Evolutionary conservation across 2,113 vertebrate genomes (phyloP).

Genomic region (Nannospalax galili): DNA sequence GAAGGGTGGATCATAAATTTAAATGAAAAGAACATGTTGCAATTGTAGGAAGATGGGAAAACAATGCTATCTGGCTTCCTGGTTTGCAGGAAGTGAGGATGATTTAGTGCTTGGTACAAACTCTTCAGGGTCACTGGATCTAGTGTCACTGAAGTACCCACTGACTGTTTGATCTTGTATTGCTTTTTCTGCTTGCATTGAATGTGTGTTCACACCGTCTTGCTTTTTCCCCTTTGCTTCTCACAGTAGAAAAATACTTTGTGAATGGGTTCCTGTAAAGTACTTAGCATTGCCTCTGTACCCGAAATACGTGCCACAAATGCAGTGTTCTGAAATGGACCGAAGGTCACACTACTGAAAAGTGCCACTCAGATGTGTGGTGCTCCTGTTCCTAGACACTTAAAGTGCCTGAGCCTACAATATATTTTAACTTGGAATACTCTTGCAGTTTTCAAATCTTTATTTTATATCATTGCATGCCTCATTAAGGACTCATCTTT

Average conservation of each 20-base stretch:
- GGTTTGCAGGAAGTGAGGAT: neutral
- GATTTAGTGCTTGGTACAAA: neutral
- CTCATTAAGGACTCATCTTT: neutral
- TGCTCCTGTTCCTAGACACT: neutral
- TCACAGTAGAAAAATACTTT: slow-evolving; percentile 8
- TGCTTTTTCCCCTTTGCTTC: neutral
- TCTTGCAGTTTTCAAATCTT: slow-evolving; percentile 28
- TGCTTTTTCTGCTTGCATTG: neutral
- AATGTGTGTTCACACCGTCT: neutral
- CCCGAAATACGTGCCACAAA: neutral
- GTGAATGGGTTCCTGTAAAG: neutral
- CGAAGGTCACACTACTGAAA: neutral
- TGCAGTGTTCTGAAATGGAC: neutral
- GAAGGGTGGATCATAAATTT: slow-evolving; percentile 58
- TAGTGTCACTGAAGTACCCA: neutral
- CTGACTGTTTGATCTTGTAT: neutral
- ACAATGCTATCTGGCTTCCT: slow-evolving; percentile 5
- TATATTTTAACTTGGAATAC: slow-evolving; percentile 1
- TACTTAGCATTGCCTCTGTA: neutral
- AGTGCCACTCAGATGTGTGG: neutral
- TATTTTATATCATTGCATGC: neutral
- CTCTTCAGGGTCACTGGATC: neutral
- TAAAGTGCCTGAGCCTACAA: neutral
- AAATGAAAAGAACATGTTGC: slow-evolving; percentile 38
- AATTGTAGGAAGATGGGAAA: slow-evolving; percentile 22